Conservation (phyloP, 2,797 vertebrate genomes). For the Natrix natrix region DNA sequence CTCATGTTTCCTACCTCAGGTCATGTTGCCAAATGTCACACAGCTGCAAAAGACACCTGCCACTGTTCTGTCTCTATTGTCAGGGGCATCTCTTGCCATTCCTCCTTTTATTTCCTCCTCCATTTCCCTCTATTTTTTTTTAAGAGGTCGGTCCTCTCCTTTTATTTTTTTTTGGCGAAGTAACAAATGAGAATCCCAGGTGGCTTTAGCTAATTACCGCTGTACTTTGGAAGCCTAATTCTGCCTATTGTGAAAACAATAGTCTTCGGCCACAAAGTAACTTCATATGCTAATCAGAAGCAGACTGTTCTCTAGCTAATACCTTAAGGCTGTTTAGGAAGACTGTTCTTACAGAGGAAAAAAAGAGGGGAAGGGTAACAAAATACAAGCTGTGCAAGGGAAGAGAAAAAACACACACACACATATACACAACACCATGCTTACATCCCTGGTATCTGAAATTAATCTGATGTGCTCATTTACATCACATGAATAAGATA, state of each 20-base stretch:
- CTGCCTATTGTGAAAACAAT: conserved; percentile 57
- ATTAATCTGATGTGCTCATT: background rate
- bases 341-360: conserved; percentile 35
- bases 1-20: conserved; percentile 22
- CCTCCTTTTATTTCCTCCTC: background rate
- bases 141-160: conserved; percentile 30
- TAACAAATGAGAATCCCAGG: conserved; percentile 58
- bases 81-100: conserved; percentile 1
- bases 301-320: conserved; percentile 61
- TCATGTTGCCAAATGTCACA: background rate
- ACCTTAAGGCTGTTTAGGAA: conserved; percentile 44
- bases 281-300: conserved; percentile 62
- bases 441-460: background rate
- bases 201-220: conserved; percentile 62
- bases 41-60: conserved; percentile 58
- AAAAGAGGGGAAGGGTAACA: background rate
- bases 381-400: conserved; percentile 29
- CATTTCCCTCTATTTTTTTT: background rate
- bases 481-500: background rate
- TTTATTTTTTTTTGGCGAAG: conserved; percentile 17
- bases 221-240: conserved; percentile 55
- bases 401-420: conserved; percentile 19
- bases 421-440: background rate
- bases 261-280: conserved; percentile 63
- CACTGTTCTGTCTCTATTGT: conserved; percentile 25